These are phyloP conservation scores for Grammomys surdaster DNA, from an alignment of 2,113 vertebrate species.

Conservation along the genomic window DNA sequence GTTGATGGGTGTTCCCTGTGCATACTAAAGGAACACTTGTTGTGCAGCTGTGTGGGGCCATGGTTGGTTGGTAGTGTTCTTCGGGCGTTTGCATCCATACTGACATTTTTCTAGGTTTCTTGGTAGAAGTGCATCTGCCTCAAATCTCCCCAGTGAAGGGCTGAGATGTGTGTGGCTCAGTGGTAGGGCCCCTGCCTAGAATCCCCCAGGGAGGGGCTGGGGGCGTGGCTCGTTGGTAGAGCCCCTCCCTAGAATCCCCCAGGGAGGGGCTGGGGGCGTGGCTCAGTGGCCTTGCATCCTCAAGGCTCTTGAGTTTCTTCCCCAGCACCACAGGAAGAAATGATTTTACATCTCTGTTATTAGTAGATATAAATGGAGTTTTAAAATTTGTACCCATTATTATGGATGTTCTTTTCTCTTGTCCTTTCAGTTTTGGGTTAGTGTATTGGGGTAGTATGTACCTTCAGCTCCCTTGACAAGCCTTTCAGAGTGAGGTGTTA, in stretches of 20 bases:
- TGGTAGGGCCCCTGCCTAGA: too few relatives aligned
- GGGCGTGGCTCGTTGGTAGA: too few relatives aligned
- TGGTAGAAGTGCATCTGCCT: not conserved
- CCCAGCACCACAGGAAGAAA: not conserved
- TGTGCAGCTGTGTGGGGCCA: not conserved
- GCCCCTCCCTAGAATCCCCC: not conserved
- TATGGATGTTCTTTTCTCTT: not conserved
- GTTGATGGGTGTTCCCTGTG: not conserved
- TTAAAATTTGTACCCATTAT: not conserved
- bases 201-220: too few relatives aligned
- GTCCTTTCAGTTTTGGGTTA: not conserved
- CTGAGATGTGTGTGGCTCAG: not conserved
- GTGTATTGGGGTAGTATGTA: not conserved
- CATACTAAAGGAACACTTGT: not conserved
- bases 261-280: not conserved
- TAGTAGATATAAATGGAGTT: not conserved
- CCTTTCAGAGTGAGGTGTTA: not conserved
- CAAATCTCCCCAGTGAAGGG: not conserved
- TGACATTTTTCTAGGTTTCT: not conserved
- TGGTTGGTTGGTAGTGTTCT: not conserved
- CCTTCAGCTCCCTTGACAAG: not conserved
- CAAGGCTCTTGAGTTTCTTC: not conserved
- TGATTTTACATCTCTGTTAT: not conserved
- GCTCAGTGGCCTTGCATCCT: not conserved
- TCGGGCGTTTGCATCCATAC: not conserved